A percentile compares a stretch with the other conserved stretches of the same genome.
Conservation (phyloP, 92 coral and sea anemone species). For the Bergia puertoricense region DNA sequence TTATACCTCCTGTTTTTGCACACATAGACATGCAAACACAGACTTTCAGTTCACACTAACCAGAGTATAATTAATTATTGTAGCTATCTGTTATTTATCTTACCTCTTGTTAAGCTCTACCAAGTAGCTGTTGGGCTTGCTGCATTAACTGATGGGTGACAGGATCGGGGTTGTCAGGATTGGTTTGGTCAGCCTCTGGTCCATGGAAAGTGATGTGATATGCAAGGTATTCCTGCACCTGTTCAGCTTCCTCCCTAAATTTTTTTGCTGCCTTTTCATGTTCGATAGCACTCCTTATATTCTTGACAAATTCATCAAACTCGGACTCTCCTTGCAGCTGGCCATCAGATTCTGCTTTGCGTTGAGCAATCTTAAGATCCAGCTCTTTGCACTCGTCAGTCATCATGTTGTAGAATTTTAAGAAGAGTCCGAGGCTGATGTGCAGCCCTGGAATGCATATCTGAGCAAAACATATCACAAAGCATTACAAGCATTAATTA, state of each 20-base stretch:
- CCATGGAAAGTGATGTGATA: constrained; percentile 1
- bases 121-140: background rate
- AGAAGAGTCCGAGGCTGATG: background rate
- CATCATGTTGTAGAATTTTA: background rate
- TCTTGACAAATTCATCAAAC: background rate
- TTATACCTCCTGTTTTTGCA: too few relatives aligned
- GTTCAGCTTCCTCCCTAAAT: constrained; percentile 24
- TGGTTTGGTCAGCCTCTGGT: background rate
- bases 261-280: background rate
- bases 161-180: background rate
- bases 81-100: background rate
- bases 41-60: too few relatives aligned
- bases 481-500: background rate
- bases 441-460: background rate
- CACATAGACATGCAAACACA: too few relatives aligned
- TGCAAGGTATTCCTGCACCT: constrained; percentile 22
- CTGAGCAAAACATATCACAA: background rate
- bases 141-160: background rate
- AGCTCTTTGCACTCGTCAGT: background rate
- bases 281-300: background rate
- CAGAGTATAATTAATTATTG: background rate
- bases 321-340: constrained; percentile 2
- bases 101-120: background rate
- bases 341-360: background rate
- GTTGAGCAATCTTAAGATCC: background rate